Base-by-base conservation (phyloP, 2,888 invertebrate species). In the Caenorhabditis drosophilae region DNA sequence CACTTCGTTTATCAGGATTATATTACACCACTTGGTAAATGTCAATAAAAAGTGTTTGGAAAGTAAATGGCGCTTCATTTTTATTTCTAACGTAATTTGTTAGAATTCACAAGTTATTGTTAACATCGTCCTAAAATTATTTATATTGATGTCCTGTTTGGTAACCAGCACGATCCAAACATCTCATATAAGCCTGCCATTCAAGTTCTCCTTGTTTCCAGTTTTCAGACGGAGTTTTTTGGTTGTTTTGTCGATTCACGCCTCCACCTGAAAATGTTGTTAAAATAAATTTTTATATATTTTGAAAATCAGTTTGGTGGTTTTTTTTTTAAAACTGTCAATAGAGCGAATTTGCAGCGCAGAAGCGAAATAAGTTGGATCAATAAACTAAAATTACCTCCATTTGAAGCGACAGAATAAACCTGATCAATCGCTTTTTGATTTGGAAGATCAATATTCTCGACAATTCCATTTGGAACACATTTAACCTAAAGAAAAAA, bases 111-210 rank as follows among this genome's bases (percentile, higher is more conserved):
- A n/a, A n/a, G n/a, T n/a, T n/a, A n/a, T n/a, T n/a, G n/a, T n/a
- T n/a, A n/a, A n/a, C n/a, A n/a, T n/a, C n/a, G n/a, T n/a, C n/a
- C n/a, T n/a, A n/a, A n/a, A n/a, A n/a, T n/a, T n/a, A n/a, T n/a
- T n/a, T n/a, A 23, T 45, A 47, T 15, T 23, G 49, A 44, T 64
- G 51, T 34, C 59, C 59, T 6, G 64, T 64, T 22, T 52, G 46
- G 26, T 55, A 50, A 41, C 60, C 67, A 38, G 53, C 36, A 40
- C 57, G 45, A 42, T 87, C 87, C 23, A 87, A 76, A 48, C 83
- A 81, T 53, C 87, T 80, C 86, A 87, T 87, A 74, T 85, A 82
- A 2, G 86, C 86, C 70, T 87, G 86, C 83, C 86, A 87, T 73
- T 87, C 86, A 51, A 87, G 75, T 70, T 87, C 86, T 34, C 87